Base-by-base conservation (phyloP, 2,888 invertebrate genomes). In the Limnephilus auricula region DNA sequence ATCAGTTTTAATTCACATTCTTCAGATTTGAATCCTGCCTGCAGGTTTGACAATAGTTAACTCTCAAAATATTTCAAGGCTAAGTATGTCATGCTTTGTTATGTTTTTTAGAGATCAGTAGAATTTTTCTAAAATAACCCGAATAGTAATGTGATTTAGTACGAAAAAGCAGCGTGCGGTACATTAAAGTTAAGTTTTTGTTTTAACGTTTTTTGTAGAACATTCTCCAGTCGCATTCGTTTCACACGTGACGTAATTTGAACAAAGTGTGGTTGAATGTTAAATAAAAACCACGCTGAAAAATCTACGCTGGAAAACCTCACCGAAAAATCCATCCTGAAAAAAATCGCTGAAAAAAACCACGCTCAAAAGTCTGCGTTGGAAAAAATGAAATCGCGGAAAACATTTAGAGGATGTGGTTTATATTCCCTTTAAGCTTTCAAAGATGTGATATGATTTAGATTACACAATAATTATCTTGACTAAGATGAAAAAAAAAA, bases 171-270 rank as follows among this genome's bases (percentile, higher is more conserved):
- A n/a, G 65, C n/a, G 65, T 65, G 65, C 5, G 25, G 25, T 65
- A 65, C 65, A 65, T 65, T n/a, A 65, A 65, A 65, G 65, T 65
- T 2, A 65, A 82, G 32, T 32, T 32, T 82, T 31, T 80, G 13
- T 31, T 82, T 80, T 31, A 18, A 80, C 32, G 32, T 31, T 32
- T 31, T 82, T 25, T 2, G 6, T 31, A 31, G 32, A 82, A 82
- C 18, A 82, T 32, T 31, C 34, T 18, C 37, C 25, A 34, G 32
- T 37, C 82, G 34, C 18, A 82, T 82, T 34, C 34, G 34, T 34
- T 34, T 82, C 82, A 82, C 82, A 82, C 82, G 82, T 82, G 82
- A 82, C 82, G 82, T 32, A 13, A 32, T 82, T 82, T 82, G 25
- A 15, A 37, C 82, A 82, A 82, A 82, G 82, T 34, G 34, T 25